These are phyloP conservation scores for Novumbra hubbsi DNA, from an alignment of 2,797 vertebrate genomes.

Conservation along the genomic window DNA sequence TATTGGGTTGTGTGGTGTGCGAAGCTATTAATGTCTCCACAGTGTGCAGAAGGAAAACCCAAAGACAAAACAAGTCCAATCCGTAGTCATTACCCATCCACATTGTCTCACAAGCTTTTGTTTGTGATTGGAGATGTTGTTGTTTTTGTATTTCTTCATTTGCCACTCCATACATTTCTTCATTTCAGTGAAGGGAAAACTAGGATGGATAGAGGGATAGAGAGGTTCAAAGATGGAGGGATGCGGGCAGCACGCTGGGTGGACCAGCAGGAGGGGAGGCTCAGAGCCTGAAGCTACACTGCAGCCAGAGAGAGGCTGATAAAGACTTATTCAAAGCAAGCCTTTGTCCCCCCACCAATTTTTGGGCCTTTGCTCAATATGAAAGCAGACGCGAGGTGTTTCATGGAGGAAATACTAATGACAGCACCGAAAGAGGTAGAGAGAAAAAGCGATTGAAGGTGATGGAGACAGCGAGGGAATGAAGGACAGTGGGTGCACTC, in stretches of 20 bases:
- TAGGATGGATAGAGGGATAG: background rate
- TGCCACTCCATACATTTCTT: slow-evolving; percentile 2
- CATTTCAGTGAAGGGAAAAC: slow-evolving; percentile 6
- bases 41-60: background rate
- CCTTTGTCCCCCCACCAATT: slow-evolving; percentile 45
- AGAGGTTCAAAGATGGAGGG: slow-evolving; percentile 45
- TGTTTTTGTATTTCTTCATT: slow-evolving; percentile 9
- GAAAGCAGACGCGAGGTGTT: slow-evolving; percentile 21
- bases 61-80: background rate
- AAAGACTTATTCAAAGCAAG: slow-evolving; percentile 54
- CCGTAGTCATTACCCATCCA: background rate
- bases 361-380: slow-evolving; percentile 27
- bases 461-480: background rate
- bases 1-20: background rate
- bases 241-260: slow-evolving; percentile 47
- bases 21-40: background rate
- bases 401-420: slow-evolving; percentile 36
- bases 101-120: slow-evolving; percentile 10
- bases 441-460: background rate
- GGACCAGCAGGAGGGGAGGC: slow-evolving; percentile 47
- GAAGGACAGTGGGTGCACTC: background rate
- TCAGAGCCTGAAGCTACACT: slow-evolving; percentile 54
- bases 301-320: slow-evolving; percentile 52
- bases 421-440: slow-evolving; percentile 30
- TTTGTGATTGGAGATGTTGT: background rate